phyloP scores from a whole-genome alignment of 2,113 vertebrate species.

The Nipponia nippon region DNA sequence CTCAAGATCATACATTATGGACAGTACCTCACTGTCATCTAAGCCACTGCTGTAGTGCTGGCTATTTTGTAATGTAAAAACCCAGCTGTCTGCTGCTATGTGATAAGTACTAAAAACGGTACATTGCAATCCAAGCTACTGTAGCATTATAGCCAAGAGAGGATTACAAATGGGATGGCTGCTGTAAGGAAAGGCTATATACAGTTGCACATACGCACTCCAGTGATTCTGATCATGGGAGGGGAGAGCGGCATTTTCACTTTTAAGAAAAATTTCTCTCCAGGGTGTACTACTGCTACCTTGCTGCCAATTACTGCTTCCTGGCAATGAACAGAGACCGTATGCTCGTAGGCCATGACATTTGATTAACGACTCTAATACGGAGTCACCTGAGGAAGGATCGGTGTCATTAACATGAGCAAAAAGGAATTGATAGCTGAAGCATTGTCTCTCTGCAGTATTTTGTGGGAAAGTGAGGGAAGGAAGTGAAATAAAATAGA shows the following conservation, averaged over 20 bases:
- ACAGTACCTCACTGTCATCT: neutral
- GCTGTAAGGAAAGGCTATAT: neutral
- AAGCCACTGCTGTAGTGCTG: neutral
- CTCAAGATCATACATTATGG: neutral
- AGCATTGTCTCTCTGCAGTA: neutral
- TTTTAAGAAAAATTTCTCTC: slow-evolving; percentile 30
- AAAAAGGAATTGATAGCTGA: neutral
- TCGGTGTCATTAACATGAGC: neutral
- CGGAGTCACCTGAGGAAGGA: slow-evolving; percentile 2
- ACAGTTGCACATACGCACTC: neutral
- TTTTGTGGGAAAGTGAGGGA: neutral
- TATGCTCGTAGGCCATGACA: neutral
- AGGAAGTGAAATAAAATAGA: neutral
- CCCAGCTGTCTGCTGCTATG: slow-evolving; percentile 14
- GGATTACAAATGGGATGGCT: neutral
- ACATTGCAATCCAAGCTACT: neutral
- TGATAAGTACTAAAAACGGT: slow-evolving; percentile 31
- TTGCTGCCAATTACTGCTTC: neutral
- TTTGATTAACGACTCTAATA: slow-evolving; percentile 12
- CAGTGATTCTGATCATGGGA: neutral
- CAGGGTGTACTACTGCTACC: neutral
- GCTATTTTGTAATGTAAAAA: neutral
- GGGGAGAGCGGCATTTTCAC: neutral
- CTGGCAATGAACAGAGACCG: neutral
- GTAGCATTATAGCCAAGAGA: neutral